Conservation (phyloP, 2,888 invertebrate species). For the Dinocampus coccinellae region DNA sequence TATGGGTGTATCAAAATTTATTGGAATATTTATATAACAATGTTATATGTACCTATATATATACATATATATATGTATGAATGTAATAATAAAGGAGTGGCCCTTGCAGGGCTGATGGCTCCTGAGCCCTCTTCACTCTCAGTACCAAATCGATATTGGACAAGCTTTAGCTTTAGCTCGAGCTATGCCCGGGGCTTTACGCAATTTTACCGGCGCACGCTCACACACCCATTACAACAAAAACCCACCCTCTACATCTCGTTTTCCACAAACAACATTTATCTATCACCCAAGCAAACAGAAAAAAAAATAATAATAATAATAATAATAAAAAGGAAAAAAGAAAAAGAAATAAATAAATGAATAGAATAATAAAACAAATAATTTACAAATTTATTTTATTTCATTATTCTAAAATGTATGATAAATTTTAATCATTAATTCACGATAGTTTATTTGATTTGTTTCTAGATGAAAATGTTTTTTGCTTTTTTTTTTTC, state of each 20-base stretch:
- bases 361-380: too few relatives aligned
- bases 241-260: not conserved
- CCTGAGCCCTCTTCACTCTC: conserved; percentile 30
- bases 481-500: too few relatives aligned
- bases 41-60: not conserved
- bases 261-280: not conserved
- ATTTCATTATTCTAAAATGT: too few relatives aligned
- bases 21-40: not conserved
- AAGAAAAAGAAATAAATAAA: too few relatives aligned
- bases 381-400: too few relatives aligned
- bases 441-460: too few relatives aligned
- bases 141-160: conserved; percentile 44
- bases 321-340: too few relatives aligned
- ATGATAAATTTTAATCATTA: too few relatives aligned
- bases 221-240: conserved; percentile 7
- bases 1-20: not conserved
- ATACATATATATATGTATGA: not conserved
- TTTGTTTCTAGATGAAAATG: too few relatives aligned
- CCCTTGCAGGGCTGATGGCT: conserved; percentile 7
- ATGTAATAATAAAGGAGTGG: not conserved
- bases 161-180: conserved; percentile 37
- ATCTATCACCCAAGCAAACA: too few relatives aligned
- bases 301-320: not conserved
- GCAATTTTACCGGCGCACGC: conserved; percentile 35
- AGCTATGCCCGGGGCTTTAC: conserved; percentile 43